Conservation (phyloP, 2,797 vertebrate genomes). For the Typhlichthys subterraneus region DNA sequence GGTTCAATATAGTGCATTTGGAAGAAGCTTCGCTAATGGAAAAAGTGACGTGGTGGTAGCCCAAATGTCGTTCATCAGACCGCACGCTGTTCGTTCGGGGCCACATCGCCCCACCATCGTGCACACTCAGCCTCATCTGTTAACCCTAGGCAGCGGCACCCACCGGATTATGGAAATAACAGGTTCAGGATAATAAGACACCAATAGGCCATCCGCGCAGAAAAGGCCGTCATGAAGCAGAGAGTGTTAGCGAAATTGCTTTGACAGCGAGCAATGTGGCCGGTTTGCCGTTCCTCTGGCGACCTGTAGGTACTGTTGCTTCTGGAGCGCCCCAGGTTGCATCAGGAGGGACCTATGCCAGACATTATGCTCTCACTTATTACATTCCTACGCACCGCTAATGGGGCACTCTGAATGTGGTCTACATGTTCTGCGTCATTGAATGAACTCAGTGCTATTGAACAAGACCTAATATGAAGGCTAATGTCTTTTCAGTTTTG, state of each 20-base stretch:
- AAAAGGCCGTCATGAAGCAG: slow-evolving; percentile 75
- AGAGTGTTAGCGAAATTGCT: slow-evolving; percentile 55
- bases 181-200: slow-evolving; percentile 76
- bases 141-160: slow-evolving; percentile 85
- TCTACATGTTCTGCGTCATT: slow-evolving; percentile 56
- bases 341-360: slow-evolving; percentile 61
- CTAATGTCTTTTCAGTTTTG: slow-evolving; percentile 45
- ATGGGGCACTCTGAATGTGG: slow-evolving; percentile 55
- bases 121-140: slow-evolving; percentile 89
- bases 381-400: slow-evolving; percentile 67
- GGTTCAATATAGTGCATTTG: slow-evolving; percentile 95
- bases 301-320: slow-evolving; percentile 61
- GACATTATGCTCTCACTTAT: slow-evolving; percentile 57
- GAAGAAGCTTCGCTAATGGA: slow-evolving; percentile 97
- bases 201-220: slow-evolving; percentile 75
- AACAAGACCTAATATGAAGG: slow-evolving; percentile 54
- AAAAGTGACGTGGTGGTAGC: slow-evolving; percentile 93
- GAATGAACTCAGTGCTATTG: slow-evolving; percentile 56
- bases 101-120: slow-evolving; percentile 90
- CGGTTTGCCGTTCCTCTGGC: slow-evolving; percentile 49
- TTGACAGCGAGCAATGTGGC: slow-evolving; percentile 55
- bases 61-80: slow-evolving; percentile 93
- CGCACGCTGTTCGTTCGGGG: slow-evolving; percentile 87
- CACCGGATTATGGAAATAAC: slow-evolving; percentile 84
- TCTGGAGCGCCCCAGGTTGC: slow-evolving; percentile 54